Evolutionary conservation across 1,140 invertebrate genomes (phyloP).

Genomic region (Caerostris darwini): DNA sequence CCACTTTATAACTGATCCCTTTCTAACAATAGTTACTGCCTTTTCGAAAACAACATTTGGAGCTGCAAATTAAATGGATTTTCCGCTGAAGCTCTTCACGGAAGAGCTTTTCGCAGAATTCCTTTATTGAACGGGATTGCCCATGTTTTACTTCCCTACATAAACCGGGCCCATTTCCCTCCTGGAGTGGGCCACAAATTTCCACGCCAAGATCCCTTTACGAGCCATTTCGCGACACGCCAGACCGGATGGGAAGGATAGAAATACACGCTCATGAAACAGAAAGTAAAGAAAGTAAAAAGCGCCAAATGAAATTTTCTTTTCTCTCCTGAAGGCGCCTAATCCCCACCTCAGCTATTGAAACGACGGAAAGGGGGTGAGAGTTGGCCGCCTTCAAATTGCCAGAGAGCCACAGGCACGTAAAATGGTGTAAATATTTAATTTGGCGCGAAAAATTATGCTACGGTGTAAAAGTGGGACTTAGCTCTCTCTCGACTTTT

Average conservation of each 20-base stretch:
- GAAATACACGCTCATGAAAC: neutral
- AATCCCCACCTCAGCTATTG: neutral
- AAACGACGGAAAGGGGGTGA: neutral
- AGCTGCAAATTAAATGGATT: conserved; percentile 60
- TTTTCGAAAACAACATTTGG: conserved; percentile 42
- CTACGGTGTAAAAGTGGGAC: no score
- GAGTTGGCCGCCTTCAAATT: neutral
- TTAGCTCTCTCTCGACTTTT: neutral
- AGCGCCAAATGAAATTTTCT: no score
- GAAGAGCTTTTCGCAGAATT: neutral
- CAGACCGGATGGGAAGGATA: neutral
- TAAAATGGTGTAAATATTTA: conserved; percentile 22
- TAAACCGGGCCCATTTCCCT: conserved; percentile 42
- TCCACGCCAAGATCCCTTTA: conserved; percentile 57
- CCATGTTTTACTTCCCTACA: conserved; percentile 49
- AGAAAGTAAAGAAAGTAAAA: neutral
- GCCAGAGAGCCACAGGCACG: neutral
- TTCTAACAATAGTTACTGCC: conserved; percentile 27
- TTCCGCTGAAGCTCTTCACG: neutral
- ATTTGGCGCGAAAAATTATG: conserved; percentile 35
- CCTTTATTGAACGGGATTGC: conserved; percentile 52
- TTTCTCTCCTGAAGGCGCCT: neutral
- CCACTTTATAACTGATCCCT: conserved; percentile 30
- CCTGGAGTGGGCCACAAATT: conserved; percentile 49
- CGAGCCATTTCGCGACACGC: conserved; percentile 42